Evolutionary conservation across 2,113 vertebrate species (phyloP).

Genomic region (Halcyon malimbica): DNA sequence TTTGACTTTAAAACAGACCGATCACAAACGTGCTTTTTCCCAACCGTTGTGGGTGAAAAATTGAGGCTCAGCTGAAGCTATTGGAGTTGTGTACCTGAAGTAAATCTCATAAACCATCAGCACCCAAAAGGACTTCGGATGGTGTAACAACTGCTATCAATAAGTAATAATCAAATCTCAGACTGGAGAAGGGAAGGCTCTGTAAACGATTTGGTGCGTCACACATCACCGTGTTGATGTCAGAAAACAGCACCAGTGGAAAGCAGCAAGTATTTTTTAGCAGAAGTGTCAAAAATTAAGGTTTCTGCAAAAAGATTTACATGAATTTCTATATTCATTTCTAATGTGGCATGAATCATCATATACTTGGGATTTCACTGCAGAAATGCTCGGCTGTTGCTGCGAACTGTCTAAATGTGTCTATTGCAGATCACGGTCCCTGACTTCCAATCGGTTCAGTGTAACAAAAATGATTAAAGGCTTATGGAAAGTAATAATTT

Average conservation of each 20-base stretch:
- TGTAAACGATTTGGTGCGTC: background rate
- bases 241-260: background rate
- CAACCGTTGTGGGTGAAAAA: background rate
- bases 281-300: background rate
- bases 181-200: background rate
- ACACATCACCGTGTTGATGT: rapidly evolving
- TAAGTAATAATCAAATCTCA: background rate
- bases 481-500: background rate
- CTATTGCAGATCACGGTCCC: background rate
- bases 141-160: background rate
- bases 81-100: background rate
- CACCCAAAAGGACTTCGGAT: background rate
- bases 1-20: background rate
- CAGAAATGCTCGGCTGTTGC: background rate
- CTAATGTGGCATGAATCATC: background rate
- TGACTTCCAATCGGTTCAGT: background rate
- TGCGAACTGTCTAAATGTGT: background rate
- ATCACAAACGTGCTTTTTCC: rapidly evolving
- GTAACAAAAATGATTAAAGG: background rate
- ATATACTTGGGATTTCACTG: background rate
- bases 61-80: background rate
- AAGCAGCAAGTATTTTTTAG: background rate
- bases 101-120: background rate
- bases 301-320: background rate
- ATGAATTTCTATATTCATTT: background rate